Conservation (phyloP, 2,113 vertebrate genomes). For the Myiagra hebetior region DNA sequence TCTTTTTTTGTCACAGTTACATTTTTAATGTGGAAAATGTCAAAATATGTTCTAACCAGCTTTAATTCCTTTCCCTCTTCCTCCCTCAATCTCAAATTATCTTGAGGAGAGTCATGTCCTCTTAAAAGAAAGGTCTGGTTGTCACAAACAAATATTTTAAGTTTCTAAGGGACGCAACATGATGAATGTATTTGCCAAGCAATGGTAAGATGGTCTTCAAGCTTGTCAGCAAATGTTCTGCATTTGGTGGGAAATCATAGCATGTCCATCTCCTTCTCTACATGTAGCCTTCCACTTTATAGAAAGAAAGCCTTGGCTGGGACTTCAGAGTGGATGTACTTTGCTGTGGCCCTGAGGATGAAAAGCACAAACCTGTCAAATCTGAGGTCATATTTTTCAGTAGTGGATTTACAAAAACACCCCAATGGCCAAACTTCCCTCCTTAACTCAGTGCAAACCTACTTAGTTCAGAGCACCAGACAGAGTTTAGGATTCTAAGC, state of each 20-base stretch:
- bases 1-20: not conserved
- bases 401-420: not conserved
- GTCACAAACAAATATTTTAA: not conserved
- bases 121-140: not conserved
- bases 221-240: not conserved
- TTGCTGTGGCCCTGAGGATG: not conserved
- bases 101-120: not conserved
- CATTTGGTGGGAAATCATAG: not conserved
- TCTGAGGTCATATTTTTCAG: not conserved
- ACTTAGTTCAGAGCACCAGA: not conserved
- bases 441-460: not conserved
- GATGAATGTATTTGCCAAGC: not conserved
- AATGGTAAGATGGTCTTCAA: not conserved
- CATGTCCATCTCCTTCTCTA: fast-evolving
- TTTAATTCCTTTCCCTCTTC: not conserved
- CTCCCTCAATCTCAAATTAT: not conserved
- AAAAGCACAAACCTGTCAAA: not conserved
- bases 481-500: not conserved
- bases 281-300: not conserved
- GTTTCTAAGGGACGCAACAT: fast-evolving
- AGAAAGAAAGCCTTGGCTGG: not conserved
- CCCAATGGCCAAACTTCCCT: not conserved
- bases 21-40: not conserved
- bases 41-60: not conserved
- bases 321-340: not conserved